phyloP scores from a whole-genome alignment of 2,113 vertebrate genomes.

The Anguilla rostrata region DNA sequence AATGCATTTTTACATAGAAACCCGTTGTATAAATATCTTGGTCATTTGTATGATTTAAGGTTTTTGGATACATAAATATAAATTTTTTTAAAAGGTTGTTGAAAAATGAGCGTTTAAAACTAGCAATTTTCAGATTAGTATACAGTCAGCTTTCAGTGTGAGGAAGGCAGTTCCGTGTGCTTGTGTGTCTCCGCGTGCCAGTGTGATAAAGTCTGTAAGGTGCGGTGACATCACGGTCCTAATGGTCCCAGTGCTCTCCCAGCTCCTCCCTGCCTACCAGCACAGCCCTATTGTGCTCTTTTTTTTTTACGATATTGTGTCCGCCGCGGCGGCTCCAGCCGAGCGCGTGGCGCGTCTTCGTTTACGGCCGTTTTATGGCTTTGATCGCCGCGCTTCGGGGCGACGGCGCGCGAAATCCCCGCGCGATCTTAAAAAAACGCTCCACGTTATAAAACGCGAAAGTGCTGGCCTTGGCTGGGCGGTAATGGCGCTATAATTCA shows the following conservation, averaged over 20 bases:
- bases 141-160: not conserved
- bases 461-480: conserved; percentile 50
- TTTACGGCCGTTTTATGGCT: conserved; percentile 30
- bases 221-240: not conserved
- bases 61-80: no score
- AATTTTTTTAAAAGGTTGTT: not conserved
- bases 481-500: conserved; percentile 49
- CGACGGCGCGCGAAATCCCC: not conserved
- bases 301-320: conserved; percentile 14
- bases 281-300: not conserved
- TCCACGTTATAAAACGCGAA: conserved; percentile 42
- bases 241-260: not conserved
- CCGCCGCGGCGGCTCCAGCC: not conserved
- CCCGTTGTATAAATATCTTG: not conserved
- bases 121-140: not conserved
- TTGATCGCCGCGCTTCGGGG: conserved; percentile 31
- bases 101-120: not conserved
- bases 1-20: not conserved
- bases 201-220: not conserved
- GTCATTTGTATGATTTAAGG: not conserved
- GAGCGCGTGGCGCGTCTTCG: not conserved
- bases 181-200: not conserved
- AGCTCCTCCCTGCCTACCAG: not conserved
- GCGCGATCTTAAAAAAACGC: not conserved
- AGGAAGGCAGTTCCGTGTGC: not conserved